phyloP scores from a whole-genome alignment of 2,888 invertebrate species.

The Polydrusus pterygomalis region DNA sequence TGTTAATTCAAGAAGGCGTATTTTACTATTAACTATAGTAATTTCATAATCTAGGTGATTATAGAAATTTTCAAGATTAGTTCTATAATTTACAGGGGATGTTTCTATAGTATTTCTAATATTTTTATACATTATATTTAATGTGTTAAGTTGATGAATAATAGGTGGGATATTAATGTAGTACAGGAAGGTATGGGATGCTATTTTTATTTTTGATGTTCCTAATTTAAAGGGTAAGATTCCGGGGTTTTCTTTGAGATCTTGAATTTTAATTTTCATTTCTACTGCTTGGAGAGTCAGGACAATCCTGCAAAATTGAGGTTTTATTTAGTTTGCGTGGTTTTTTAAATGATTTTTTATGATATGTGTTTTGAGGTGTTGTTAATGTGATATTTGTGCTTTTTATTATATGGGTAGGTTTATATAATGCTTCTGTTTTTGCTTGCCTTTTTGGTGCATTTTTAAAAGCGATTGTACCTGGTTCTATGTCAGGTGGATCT shows the following conservation, averaged over 20 bases:
- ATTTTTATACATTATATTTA: background rate
- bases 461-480: background rate
- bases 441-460: background rate
- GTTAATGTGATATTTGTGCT: constrained; percentile 1
- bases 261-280: constrained; percentile 18
- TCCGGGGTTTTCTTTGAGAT: constrained; percentile 15
- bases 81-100: no score
- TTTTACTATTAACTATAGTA: no score
- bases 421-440: background rate
- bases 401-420: background rate
- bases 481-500: background rate
- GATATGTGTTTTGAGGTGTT: background rate
- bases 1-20: no score
- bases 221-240: constrained; percentile 24
- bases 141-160: background rate
- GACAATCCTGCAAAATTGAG: background rate
- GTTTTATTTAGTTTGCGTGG: constrained; percentile 3
- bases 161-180: constrained; percentile 8
- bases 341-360: constrained; percentile 10
- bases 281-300: constrained; percentile 1
- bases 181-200: constrained; percentile 21
- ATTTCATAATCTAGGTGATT: no score
- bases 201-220: constrained; percentile 4
- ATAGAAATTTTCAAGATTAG: no score
- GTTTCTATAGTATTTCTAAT: no score